A percentile compares a stretch with the other conserved stretches of the same genome.
Conservation (phyloP, 2,797 vertebrate genomes). For the Alcedo atthis region DNA sequence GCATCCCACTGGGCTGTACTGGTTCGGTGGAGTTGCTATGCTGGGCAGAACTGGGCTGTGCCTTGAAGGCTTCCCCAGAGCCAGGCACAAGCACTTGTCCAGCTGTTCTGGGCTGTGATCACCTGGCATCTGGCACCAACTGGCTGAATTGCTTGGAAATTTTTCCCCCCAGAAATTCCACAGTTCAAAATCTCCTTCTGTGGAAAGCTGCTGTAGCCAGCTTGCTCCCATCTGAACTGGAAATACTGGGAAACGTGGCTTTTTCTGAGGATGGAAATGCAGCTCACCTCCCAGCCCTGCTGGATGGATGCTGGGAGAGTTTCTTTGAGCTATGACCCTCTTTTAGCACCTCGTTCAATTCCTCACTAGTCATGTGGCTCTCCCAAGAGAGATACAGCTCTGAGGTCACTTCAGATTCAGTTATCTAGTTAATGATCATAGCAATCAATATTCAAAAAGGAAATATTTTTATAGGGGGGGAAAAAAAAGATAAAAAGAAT, state of each 20-base stretch:
- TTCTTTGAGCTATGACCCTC: background rate
- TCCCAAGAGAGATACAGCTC: background rate
- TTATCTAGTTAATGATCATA: background rate
- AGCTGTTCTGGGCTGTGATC: background rate
- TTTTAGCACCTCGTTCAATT: constrained; percentile 14
- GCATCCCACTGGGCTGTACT: background rate
- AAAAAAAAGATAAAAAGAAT: background rate
- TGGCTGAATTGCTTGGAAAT: background rate
- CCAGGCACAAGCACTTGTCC: background rate
- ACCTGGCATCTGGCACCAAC: background rate
- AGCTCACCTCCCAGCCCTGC: background rate
- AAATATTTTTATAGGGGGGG: background rate
- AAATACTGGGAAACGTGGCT: background rate
- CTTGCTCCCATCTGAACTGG: background rate
- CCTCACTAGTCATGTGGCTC: background rate
- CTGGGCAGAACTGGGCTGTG: background rate
- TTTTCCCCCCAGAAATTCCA: background rate
- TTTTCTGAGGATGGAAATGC: background rate
- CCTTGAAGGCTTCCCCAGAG: background rate
- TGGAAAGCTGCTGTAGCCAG: background rate
- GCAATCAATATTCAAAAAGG: background rate
- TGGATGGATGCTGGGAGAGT: background rate
- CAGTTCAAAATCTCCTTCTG: background rate
- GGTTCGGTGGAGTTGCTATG: background rate
- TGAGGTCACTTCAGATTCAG: background rate